phyloP scores from a whole-genome alignment of 2,888 invertebrate genomes.

The Eupsilia transversa region DNA sequence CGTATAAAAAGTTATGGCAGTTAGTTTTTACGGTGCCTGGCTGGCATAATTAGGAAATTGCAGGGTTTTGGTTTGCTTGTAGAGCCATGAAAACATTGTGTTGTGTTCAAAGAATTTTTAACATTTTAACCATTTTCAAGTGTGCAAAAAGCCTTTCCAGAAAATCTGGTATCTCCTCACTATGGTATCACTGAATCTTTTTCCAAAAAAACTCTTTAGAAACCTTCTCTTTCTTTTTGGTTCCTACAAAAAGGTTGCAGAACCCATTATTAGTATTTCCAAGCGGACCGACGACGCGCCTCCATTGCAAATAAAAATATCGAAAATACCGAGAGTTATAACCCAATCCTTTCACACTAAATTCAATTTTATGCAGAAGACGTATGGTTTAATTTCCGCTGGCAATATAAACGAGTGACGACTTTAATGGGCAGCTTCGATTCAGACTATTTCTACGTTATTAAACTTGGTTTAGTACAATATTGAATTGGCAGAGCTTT shows the following conservation, averaged over 20 bases:
- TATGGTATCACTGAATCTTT: slow-evolving; percentile 1
- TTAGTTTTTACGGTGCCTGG: slow-evolving; percentile 43
- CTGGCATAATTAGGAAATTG: slow-evolving; percentile 19
- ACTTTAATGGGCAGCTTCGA: slow-evolving; percentile 61
- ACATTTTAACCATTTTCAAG: neutral
- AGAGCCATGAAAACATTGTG: neutral
- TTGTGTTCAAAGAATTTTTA: neutral
- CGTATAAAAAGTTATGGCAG: slow-evolving; percentile 9
- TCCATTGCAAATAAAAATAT: slow-evolving; percentile 72
- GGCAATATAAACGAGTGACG: slow-evolving; percentile 53
- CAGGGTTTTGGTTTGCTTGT: slow-evolving; percentile 11
- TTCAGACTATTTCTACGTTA: slow-evolving; percentile 61
- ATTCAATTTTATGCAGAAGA: slow-evolving; percentile 61
- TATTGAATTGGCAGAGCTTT: slow-evolving; percentile 56
- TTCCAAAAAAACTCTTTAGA: slow-evolving; percentile 32
- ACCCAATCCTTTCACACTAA: slow-evolving; percentile 51
- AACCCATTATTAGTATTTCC: slow-evolving; percentile 72
- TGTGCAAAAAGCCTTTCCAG: neutral
- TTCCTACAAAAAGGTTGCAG: slow-evolving; percentile 62
- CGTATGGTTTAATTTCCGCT: slow-evolving; percentile 69
- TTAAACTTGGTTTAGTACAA: slow-evolving; percentile 62
- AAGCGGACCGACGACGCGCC: slow-evolving; percentile 64
- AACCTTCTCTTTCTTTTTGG: slow-evolving; percentile 36
- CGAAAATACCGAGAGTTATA: slow-evolving; percentile 64
- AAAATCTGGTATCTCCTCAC: neutral